phyloP scores from a whole-genome alignment of 2,113 vertebrate genomes.

The Gobius niger region DNA sequence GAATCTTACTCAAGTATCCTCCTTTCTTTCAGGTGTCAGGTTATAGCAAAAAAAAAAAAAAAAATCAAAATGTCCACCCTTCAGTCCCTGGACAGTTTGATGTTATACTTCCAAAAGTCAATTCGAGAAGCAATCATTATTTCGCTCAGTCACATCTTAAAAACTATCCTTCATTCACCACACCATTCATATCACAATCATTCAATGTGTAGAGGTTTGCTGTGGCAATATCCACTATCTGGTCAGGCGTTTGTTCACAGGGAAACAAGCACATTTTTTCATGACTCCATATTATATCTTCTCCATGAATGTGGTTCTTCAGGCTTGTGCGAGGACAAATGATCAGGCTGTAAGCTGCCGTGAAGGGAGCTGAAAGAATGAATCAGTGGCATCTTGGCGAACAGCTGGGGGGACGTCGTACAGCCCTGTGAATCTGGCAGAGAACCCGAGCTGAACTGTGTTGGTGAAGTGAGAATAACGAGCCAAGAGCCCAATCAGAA shows the following conservation, averaged over 20 bases:
- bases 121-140: too few relatives aligned
- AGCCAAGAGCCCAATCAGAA: slow-evolving; percentile 10
- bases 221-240: too few relatives aligned
- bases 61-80: too few relatives aligned
- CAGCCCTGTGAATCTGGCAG: slow-evolving; percentile 1
- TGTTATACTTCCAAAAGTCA: too few relatives aligned
- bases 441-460: slow-evolving; percentile 6
- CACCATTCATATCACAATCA: too few relatives aligned
- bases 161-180: too few relatives aligned
- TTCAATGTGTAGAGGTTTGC: too few relatives aligned
- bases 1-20: too few relatives aligned
- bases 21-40: too few relatives aligned
- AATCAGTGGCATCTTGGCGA: slow-evolving; percentile 29
- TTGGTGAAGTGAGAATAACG: slow-evolving; percentile 5
- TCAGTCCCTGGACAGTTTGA: too few relatives aligned
- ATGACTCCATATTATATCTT: not conserved
- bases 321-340: slow-evolving; percentile 4
- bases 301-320: not conserved
- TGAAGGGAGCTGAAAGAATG: slow-evolving; percentile 18
- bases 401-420: slow-evolving; percentile 39
- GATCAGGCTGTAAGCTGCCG: slow-evolving; percentile 10
- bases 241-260: not conserved
- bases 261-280: not conserved
- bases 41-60: too few relatives aligned
- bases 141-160: too few relatives aligned